Percentiles rank a stretch among this genome's conserved stretches.
Conservation (phyloP, 2,888 invertebrate species). For the Coelopa pilipes region DNA sequence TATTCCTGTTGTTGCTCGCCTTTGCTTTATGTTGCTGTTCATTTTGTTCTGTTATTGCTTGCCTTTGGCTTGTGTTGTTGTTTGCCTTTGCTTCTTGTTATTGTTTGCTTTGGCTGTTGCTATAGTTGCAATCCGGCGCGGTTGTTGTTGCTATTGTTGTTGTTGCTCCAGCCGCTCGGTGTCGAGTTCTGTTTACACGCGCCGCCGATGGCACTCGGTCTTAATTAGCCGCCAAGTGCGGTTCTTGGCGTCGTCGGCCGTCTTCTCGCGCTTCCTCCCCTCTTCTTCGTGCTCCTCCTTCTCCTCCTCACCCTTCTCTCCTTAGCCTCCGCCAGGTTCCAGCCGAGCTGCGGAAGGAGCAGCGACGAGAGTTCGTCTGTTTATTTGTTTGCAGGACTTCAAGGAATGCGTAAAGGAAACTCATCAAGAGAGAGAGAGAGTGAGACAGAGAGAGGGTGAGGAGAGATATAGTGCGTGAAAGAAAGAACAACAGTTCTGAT, state of each 20-base stretch:
- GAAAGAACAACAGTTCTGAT: too few species aligned
- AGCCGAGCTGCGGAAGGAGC: not conserved
- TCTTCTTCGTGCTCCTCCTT: too few species aligned
- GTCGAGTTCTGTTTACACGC: slow-evolving; percentile 11
- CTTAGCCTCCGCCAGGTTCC: too few species aligned
- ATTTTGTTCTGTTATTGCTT: too few species aligned
- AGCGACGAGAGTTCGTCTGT: not conserved
- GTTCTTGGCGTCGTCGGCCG: not conserved
- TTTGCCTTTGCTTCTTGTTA: slow-evolving; percentile 37
- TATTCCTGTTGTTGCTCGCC: slow-evolving; percentile 46
- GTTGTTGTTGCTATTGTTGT: slow-evolving; percentile 23
- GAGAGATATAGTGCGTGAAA: too few species aligned
- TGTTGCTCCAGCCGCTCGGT: not conserved
- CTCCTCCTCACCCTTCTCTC: too few species aligned
- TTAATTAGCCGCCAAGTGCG: slow-evolving; percentile 34
- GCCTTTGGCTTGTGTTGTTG: slow-evolving; percentile 41
- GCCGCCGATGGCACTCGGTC: slow-evolving; percentile 27
- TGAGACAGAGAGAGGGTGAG: not conserved
- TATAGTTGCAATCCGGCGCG: slow-evolving; percentile 18
- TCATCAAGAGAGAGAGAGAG: not conserved
- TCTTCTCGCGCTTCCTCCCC: too few species aligned
- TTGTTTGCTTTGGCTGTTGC: slow-evolving; percentile 29
- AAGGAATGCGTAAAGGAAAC: too few species aligned
- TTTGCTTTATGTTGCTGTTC: too few species aligned
- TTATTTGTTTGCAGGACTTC: not conserved